Evolutionary conservation across 2,113 vertebrate genomes (phyloP).

Genomic region (Benitochromis conjunctus): DNA sequence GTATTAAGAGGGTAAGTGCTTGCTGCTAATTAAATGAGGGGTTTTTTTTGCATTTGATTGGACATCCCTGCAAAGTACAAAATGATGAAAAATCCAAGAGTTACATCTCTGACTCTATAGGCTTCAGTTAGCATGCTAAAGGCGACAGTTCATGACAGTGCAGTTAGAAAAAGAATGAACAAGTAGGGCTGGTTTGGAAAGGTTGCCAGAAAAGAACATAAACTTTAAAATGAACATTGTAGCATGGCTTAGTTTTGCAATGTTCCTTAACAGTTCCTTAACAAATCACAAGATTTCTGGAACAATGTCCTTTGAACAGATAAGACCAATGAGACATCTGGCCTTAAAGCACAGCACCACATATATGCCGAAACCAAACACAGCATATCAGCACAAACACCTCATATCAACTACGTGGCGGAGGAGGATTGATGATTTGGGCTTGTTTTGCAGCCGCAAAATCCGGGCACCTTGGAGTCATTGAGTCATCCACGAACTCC

Average conservation of each 20-base stretch:
- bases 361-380: background rate
- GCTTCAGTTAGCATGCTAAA: background rate
- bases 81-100: background rate
- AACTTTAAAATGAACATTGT: background rate
- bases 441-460: background rate
- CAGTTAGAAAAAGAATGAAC: background rate
- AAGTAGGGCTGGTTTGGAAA: background rate
- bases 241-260: background rate
- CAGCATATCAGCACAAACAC: background rate
- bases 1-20: background rate
- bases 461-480: background rate
- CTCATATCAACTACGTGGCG: background rate
- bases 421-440: background rate
- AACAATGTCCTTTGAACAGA: background rate
- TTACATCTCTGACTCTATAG: background rate
- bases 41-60: background rate
- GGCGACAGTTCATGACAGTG: background rate
- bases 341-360: background rate
- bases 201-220: background rate
- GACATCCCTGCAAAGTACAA: background rate
- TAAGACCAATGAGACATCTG: background rate
- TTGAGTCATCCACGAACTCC: background rate
- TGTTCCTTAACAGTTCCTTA: background rate
- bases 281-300: background rate
- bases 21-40: background rate